These are phyloP conservation scores for Patella caerulea DNA, from an alignment of 2,888 invertebrate genomes.

Conservation along the genomic window DNA sequence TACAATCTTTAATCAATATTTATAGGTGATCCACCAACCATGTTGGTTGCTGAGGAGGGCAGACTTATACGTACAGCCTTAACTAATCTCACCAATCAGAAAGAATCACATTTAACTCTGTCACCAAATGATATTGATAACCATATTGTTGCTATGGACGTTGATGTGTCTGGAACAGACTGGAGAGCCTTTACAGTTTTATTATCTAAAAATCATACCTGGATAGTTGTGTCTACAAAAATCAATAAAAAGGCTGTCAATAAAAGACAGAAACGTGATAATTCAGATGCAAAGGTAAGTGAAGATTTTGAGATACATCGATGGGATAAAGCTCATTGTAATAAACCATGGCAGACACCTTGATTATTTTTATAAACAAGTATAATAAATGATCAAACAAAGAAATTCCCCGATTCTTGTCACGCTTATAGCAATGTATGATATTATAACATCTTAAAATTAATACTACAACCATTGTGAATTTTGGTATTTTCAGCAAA, in stretches of 20 bases:
- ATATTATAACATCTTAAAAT: no score
- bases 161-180: slow-evolving; percentile 28
- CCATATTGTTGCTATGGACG: slow-evolving; percentile 32
- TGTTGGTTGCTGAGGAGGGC: slow-evolving; percentile 49
- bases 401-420: no score
- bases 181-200: slow-evolving; percentile 20
- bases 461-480: no score
- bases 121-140: background rate
- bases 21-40: slow-evolving; percentile 29
- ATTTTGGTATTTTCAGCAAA: no score
- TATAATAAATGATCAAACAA: no score
- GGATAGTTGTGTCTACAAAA: background rate
- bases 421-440: no score
- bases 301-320: no score
- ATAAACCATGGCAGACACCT: no score
- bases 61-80: slow-evolving; percentile 27
- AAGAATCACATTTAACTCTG: background rate
- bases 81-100: background rate
- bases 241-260: background rate
- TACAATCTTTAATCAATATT: no score
- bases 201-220: slow-evolving; percentile 8
- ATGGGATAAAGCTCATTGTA: no score
- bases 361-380: no score
- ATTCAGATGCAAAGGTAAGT: no score
- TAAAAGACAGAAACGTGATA: background rate